A percentile compares a stretch with the other conserved stretches of the same genome.
Evolutionary conservation across 1,140 invertebrate genomes (phyloP).

Genomic region (Lasioglossum baleicum): DNA sequence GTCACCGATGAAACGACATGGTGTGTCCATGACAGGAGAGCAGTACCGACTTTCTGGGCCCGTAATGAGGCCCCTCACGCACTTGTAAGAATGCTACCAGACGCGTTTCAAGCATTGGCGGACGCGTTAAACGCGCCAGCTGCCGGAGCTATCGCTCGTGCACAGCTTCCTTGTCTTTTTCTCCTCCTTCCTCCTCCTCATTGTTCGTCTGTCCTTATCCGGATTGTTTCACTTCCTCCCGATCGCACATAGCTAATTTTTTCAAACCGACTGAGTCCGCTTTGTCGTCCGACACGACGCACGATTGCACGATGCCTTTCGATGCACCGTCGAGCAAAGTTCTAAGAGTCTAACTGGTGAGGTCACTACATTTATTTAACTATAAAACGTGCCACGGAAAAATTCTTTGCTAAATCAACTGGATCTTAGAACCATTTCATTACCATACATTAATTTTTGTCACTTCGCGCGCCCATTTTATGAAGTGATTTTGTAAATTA

Average conservation of each 20-base stretch:
- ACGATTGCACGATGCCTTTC: too few species aligned
- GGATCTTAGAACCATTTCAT: too few species aligned
- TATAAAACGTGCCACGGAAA: too few species aligned
- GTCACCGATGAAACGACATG: slow-evolving; percentile 13
- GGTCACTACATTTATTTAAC: too few species aligned
- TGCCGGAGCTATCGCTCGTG: slow-evolving; percentile 63
- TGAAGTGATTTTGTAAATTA: too few species aligned
- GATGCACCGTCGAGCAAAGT: too few species aligned
- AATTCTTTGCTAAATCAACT: too few species aligned
- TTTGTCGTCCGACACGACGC: too few species aligned
- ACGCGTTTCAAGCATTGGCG: slow-evolving; percentile 73
- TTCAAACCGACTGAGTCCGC: too few species aligned
- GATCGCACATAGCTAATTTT: slow-evolving; percentile 24
- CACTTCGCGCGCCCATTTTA: too few species aligned
- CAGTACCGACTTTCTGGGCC: slow-evolving; percentile 33
- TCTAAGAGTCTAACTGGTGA: too few species aligned
- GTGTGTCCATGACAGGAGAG: background rate
- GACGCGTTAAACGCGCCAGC: slow-evolving; percentile 71
- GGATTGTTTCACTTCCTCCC: background rate
- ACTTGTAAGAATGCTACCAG: slow-evolving; percentile 72
- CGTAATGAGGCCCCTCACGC: slow-evolving; percentile 66
- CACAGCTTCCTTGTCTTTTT: slow-evolving; percentile 35
- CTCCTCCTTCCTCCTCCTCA: slow-evolving; percentile 14
- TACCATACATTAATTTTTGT: too few species aligned
- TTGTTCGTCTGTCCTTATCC: slow-evolving; percentile 33